phyloP scores from a whole-genome alignment of 2,797 vertebrate species.

The Eupleurogrammus muticus region DNA sequence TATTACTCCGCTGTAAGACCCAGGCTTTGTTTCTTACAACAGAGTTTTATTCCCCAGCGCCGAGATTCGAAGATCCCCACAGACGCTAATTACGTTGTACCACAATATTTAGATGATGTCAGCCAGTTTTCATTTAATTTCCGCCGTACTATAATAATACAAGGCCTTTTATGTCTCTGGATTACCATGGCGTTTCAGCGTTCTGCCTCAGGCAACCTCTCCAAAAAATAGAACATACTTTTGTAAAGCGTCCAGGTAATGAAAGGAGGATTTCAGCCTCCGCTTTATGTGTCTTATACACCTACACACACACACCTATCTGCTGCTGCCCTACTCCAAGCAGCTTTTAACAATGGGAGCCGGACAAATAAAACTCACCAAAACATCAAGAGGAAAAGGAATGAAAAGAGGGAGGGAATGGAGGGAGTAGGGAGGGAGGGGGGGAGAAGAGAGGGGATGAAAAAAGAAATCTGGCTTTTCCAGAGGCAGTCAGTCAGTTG shows the following conservation, averaged over 20 bases:
- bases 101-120: constrained; percentile 36
- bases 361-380: constrained; percentile 74
- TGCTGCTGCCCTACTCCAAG: constrained; percentile 42
- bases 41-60: constrained; percentile 19
- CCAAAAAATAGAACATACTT: constrained; percentile 26
- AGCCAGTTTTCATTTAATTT: constrained; percentile 35
- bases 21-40: constrained; percentile 31
- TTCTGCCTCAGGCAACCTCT: constrained; percentile 27
- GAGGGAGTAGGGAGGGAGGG: neutral
- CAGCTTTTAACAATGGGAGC: constrained; percentile 69
- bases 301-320: constrained; percentile 46
- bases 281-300: neutral
- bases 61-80: constrained; percentile 14
- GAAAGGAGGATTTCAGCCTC: constrained; percentile 36
- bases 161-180: constrained; percentile 20
- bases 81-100: constrained; percentile 29
- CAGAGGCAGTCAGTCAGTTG: constrained; percentile 78
- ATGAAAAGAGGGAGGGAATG: constrained; percentile 49
- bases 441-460: constrained; percentile 13
- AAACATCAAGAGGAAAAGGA: constrained; percentile 71
- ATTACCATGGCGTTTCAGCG: constrained; percentile 24
- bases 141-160: neutral
- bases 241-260: constrained; percentile 47
- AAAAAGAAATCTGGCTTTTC: constrained; percentile 73
- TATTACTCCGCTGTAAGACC: constrained; percentile 39